Conservation (phyloP, 2,797 vertebrate genomes). For the Hydrocynus forskahlii region DNA sequence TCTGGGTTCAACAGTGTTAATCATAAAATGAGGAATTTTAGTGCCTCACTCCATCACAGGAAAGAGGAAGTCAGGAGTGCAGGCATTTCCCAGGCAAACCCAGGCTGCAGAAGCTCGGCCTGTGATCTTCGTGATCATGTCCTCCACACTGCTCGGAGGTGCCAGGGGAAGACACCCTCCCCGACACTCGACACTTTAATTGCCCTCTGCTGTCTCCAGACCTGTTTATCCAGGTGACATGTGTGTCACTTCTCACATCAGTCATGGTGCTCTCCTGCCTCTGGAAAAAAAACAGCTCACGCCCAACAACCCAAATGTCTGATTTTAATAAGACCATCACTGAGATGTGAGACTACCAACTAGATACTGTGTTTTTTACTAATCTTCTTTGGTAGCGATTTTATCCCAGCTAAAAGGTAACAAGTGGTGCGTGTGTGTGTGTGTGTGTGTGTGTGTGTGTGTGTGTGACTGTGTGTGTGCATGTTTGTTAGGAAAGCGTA, state of each 20-base stretch:
- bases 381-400: not conserved
- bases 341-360: not conserved
- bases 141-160: conserved; percentile 54
- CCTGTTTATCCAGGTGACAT: conserved; percentile 45
- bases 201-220: conserved; percentile 53
- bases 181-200: conserved; percentile 72
- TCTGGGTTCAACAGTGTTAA: not conserved
- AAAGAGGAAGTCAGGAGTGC: conserved; percentile 24
- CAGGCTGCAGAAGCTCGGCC: conserved; percentile 7
- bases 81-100: not conserved
- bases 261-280: conserved; percentile 18
- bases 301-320: conserved; percentile 1
- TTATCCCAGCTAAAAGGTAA: not conserved
- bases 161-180: conserved; percentile 54
- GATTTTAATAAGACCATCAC: conserved; percentile 16
- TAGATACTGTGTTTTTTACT: not conserved
- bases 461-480: no score
- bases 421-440: conserved; percentile 3
- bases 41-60: not conserved
- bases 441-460: not conserved
- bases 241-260: conserved; percentile 42
- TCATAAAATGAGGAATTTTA: not conserved
- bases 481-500: no score
- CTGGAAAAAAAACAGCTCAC: not conserved
- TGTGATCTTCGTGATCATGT: conserved; percentile 36